A percentile compares a stretch with the other conserved stretches of the same genome.
Evolutionary conservation across 1,140 invertebrate species (phyloP).

Genomic region (Steinernema feltiae): DNA sequence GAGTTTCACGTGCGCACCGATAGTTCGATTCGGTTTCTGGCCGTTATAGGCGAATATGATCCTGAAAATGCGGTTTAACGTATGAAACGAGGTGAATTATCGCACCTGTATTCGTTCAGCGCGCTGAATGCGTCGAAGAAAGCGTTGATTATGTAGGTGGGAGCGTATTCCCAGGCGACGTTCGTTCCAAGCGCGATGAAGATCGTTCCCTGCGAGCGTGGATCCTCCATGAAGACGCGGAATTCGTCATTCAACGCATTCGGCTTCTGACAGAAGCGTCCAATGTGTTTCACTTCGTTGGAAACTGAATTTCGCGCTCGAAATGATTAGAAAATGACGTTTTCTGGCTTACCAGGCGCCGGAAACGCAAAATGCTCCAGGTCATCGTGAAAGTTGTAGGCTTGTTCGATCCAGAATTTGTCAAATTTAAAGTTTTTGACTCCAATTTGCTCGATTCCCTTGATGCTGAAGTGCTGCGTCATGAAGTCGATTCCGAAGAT

Average conservation of each 20-base stretch:
- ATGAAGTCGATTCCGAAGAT: background rate
- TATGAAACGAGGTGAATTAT: background rate
- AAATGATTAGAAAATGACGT: too few relatives aligned
- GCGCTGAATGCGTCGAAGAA: conserved; percentile 33
- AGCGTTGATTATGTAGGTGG: conserved; percentile 21
- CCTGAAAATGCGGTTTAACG: background rate
- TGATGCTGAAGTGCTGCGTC: background rate
- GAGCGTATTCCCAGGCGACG: conserved; percentile 28
- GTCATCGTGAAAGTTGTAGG: background rate
- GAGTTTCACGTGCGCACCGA: background rate
- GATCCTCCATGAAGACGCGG: conserved; percentile 35
- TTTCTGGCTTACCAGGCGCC: background rate
- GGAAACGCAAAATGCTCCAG: background rate
- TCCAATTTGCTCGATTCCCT: background rate
- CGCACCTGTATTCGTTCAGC: conserved; percentile 29
- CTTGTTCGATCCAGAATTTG: background rate
- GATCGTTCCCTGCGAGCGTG: conserved; percentile 38
- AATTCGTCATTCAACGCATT: conserved; percentile 18
- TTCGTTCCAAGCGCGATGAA: conserved; percentile 37
- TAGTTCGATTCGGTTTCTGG: background rate
- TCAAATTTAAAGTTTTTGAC: background rate
- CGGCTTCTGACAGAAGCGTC: background rate
- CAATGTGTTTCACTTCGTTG: background rate
- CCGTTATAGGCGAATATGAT: background rate
- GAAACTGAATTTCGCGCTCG: background rate